Percentiles rank a stretch among this genome's conserved stretches.
These are phyloP conservation scores for Pithys albifrons DNA, from an alignment of 2,113 vertebrate genomes.

Conservation along the genomic window DNA sequence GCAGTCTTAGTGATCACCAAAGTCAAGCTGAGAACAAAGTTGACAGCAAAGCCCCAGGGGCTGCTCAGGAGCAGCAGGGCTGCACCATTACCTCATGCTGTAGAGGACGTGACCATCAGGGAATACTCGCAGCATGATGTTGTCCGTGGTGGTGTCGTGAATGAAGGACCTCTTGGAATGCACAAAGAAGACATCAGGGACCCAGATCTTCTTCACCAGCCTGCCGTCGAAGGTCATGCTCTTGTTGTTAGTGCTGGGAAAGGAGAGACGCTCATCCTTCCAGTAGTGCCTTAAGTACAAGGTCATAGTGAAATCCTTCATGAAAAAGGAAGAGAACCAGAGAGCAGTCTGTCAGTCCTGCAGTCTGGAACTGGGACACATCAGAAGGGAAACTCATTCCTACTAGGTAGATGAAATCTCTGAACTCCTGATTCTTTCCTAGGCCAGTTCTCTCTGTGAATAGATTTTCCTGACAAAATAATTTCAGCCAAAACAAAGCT, in stretches of 20 bases:
- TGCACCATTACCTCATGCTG: constrained; percentile 85
- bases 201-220: constrained; percentile 96
- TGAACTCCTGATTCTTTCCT: neutral
- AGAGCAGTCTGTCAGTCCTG: neutral
- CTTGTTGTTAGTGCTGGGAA: constrained; percentile 89
- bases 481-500: neutral
- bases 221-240: constrained; percentile 96
- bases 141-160: constrained; percentile 93
- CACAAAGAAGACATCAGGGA: constrained; percentile 94
- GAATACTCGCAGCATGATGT: constrained; percentile 94
- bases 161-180: constrained; percentile 96
- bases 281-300: constrained; percentile 95
- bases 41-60: neutral
- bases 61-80: too few species aligned
- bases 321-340: neutral
- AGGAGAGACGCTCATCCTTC: constrained; percentile 91
- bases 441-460: neutral
- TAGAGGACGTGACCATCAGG: constrained; percentile 94
- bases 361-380: neutral
- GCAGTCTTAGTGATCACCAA: neutral
- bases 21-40: neutral
- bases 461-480: neutral
- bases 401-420: neutral
- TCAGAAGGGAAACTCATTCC: neutral
- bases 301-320: constrained; percentile 96